Conservation (phyloP, 2,888 invertebrate genomes). For the Caenorhabditis sp. region DNA sequence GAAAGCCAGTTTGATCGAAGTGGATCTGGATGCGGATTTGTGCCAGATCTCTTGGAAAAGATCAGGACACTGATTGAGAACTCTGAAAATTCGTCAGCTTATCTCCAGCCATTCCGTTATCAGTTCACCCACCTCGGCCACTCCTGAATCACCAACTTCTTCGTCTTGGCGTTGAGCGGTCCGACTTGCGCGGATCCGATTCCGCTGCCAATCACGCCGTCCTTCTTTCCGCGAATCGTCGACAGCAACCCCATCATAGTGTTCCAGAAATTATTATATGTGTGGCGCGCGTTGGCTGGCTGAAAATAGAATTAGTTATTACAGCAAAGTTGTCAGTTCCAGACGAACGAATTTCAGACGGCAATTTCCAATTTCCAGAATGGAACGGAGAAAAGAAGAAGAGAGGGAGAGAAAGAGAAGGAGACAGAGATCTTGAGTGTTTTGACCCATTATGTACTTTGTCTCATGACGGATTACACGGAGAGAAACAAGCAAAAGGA, state of each 20-base stretch:
- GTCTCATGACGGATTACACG: constrained; percentile 49
- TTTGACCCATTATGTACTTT: constrained; percentile 57
- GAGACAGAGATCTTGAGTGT: constrained; percentile 25
- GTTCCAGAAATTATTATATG: neutral
- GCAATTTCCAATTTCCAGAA: constrained; percentile 8
- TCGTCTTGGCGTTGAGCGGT: constrained; percentile 68
- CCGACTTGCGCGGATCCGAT: constrained; percentile 69
- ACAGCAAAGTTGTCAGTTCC: constrained; percentile 30
- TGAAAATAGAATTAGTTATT: constrained; percentile 8
- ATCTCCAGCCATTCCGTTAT: neutral
- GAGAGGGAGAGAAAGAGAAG: neutral
- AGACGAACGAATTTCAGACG: constrained; percentile 26
- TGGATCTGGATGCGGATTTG: constrained; percentile 70
- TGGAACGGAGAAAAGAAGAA: constrained; percentile 15
- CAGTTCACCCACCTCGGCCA: constrained; percentile 59
- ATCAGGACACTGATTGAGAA: constrained; percentile 69
- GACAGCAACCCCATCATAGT: constrained; percentile 73
- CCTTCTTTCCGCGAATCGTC: constrained; percentile 73
- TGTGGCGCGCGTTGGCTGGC: neutral
- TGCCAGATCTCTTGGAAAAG: constrained; percentile 74
- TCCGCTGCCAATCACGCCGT: constrained; percentile 55
- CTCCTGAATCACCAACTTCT: constrained; percentile 73
- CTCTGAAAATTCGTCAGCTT: constrained; percentile 48
- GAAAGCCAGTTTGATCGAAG: constrained; percentile 73
- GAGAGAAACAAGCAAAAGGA: constrained; percentile 19